Evolutionary conservation across 2,888 invertebrate species (phyloP), one percentile per base, ranked within the genome.

Genomic region (Mesorhabditis spiculigera): DNA sequence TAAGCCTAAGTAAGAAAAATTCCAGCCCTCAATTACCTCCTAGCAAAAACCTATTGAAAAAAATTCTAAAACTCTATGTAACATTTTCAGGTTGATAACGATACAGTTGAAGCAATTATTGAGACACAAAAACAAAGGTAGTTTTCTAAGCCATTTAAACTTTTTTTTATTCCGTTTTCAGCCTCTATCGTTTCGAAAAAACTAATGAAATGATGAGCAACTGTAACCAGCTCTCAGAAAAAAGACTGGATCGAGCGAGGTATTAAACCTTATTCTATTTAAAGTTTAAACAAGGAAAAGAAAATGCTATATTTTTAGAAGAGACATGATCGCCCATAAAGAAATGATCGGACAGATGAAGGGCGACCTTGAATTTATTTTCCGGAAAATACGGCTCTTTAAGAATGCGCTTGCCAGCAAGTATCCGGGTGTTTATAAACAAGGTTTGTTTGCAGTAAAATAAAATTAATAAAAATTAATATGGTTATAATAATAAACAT

Each of bases 181-280:
- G 83, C 62, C 87, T 97, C 43, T 93, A 93, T 83, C 90, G 96
- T 69, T 98, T 96, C 88, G 97, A 97, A 86, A 97, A 97, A 87
- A 97, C 97, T 0, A 98, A 97, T 85, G 97, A 98, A 89, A 98
- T 97, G 97, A 88, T 98, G 45, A 91, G 93, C 8, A 97, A 96
- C 87, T 96, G 96, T 86, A 95, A 95, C 87, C 92, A 93, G 28
- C 87, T 98, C n/a, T 94, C 95, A 0, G 91, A 92, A 4, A 91
- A 91, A 75, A 90, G 97, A 10, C 90, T 94, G 68, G 92, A 93
- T 84, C 91, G 91, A 41, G 94, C 95, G 0, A 91, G 91, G 6
- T 50, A 28, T 28, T 28, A 28, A 28, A 28, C 28, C 3, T 28
- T 28, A 28, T 28, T 28, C 28, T 28, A 28, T 28, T 28, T 28